Evolutionary conservation across 2,113 vertebrate genomes (phyloP).

Genomic region (Scophthalmus maximus): DNA sequence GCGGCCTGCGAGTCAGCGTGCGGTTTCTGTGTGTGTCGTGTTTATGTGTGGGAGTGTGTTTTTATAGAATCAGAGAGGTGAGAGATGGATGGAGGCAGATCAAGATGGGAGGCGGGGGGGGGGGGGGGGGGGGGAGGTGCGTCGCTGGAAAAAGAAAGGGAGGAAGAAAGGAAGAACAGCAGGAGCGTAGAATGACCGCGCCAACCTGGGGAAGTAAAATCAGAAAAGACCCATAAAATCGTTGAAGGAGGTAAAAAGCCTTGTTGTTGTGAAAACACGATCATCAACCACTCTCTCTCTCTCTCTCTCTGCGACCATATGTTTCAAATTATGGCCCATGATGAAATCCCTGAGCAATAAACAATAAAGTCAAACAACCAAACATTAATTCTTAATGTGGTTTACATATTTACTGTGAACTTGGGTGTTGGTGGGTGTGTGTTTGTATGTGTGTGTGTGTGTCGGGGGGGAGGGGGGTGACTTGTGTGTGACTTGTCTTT

Average conservation of each 20-base stretch:
- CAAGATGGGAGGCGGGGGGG: no score
- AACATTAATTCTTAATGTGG: slow-evolving; percentile 51
- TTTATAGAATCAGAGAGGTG: slow-evolving; percentile 12
- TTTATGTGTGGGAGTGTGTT: not conserved
- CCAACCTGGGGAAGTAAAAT: not conserved
- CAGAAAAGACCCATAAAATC: not conserved
- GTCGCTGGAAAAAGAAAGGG: not conserved
- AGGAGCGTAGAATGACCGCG: not conserved
- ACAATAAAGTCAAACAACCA: slow-evolving; percentile 49
- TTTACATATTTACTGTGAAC: slow-evolving; percentile 44
- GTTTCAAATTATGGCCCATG: slow-evolving; percentile 63
- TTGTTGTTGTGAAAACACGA: slow-evolving; percentile 35
- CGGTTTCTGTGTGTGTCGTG: slow-evolving; percentile 48
- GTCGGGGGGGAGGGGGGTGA: not conserved
- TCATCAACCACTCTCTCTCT: slow-evolving; percentile 5
- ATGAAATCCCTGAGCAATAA: slow-evolving; percentile 56
- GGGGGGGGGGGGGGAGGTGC: no score
- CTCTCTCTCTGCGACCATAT: slow-evolving; percentile 34
- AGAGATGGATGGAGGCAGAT: not conserved
- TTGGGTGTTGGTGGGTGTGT: not conserved
- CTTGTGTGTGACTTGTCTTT: slow-evolving; percentile 30
- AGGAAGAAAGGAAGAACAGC: not conserved
- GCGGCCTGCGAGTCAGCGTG: slow-evolving; percentile 53
- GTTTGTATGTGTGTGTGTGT: not conserved
- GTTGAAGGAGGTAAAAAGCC: slow-evolving; percentile 16